Evolutionary conservation across 1,140 invertebrate genomes (phyloP), one percentile per base, ranked within the genome.

Genomic region (Charaxes varanes): DNA sequence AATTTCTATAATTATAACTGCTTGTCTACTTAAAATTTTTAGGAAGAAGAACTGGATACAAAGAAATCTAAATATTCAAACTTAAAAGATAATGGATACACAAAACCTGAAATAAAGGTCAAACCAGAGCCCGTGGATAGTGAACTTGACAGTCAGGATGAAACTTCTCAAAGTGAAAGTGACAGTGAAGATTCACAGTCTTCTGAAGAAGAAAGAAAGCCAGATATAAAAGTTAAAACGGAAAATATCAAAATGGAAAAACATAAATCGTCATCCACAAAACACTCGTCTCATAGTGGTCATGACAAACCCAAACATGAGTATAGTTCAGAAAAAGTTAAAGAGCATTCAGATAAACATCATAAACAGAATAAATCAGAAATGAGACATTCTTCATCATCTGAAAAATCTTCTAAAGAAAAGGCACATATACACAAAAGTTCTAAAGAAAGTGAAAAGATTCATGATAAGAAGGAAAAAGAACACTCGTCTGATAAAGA

Each of bases 141-240:
- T 36, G 44, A 47, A 31, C 13, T 31, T 19, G 61, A 67, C 18
- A 60, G 67, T 47, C 45, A 68, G 46, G 56, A 71, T 36, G 49
- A 69, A 13, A 66, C 65, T 14, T 77, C 70, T 15, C 55, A 72
- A 16, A 71, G 62, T 64, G 68, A 74, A 10, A 74, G 72, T 62
- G 72, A 73, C 19, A 68, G 70, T 36, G 64, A 70, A 2, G 27
- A 43, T 6, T 74, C 77, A 35, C 57, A 68, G 18, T 68, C 63
- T 17, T 64, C 61, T 14, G 53, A 62, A 35, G 68, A 76, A 53
- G 53, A 76, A 28, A 62, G 23, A 38, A 52, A 42, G 41, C 34
- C 56, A 21, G 59, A 64, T 31, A 38, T 50, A 35, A 68, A 68
- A 52, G 33, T 58, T 15, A 62, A 55, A 41, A 26, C 26, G 43